Percentiles rank a stretch among this genome's conserved stretches.
phyloP scores from a whole-genome alignment of 2,113 vertebrate genomes.

The Amazona vittata region DNA sequence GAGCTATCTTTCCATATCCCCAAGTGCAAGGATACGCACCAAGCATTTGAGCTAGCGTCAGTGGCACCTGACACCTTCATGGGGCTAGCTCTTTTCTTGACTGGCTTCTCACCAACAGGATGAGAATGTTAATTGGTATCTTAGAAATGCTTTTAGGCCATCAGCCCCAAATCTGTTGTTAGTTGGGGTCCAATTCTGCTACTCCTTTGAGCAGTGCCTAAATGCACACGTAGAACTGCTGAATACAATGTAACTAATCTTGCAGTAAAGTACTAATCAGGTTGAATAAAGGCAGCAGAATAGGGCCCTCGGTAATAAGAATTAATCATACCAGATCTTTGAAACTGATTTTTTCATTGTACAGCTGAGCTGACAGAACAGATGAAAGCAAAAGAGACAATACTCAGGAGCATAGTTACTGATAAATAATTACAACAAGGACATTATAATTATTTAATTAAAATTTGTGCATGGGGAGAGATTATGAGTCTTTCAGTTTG shows the following conservation, averaged over 20 bases:
- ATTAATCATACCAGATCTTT: constrained; percentile 61
- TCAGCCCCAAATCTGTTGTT: background rate
- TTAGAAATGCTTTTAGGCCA: background rate
- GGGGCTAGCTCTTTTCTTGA: background rate
- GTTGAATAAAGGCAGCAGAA: constrained; percentile 54
- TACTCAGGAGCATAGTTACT: constrained; percentile 79
- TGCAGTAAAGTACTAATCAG: constrained; percentile 43
- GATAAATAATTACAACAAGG: constrained; percentile 82
- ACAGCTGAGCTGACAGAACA: constrained; percentile 68
- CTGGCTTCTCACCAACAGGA: background rate
- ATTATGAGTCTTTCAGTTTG: constrained; percentile 78
- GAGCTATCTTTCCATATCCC: background rate
- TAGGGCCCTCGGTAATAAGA: constrained; percentile 50
- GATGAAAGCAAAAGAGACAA: constrained; percentile 70
- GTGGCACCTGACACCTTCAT: background rate
- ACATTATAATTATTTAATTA: constrained; percentile 82
- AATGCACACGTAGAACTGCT: fast-evolving
- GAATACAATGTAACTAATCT: constrained; percentile 7
- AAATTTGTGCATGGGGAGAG: constrained; percentile 77
- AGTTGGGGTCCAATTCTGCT: background rate
- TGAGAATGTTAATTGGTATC: background rate
- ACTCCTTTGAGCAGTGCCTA: background rate
- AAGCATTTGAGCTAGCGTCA: background rate
- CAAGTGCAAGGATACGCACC: background rate
- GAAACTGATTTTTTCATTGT: constrained; percentile 53